phyloP scores from a whole-genome alignment of 1,140 invertebrate species.

The Tachypleus tridentatus region DNA sequence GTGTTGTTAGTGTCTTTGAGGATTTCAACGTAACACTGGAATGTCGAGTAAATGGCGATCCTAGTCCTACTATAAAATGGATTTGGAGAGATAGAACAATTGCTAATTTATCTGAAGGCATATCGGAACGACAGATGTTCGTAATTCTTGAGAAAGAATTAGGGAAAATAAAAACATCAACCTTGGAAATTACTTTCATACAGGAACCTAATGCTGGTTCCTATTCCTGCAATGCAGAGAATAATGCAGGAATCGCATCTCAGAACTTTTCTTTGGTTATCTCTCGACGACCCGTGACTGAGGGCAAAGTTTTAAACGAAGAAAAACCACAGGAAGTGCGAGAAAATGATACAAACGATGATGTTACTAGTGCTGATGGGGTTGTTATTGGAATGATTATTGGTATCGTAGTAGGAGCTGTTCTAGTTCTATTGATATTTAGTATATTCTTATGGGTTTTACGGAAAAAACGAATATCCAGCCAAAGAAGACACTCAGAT shows the following conservation, averaged over 20 bases:
- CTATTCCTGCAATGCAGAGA: constrained; percentile 68
- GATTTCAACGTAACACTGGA: constrained; percentile 72
- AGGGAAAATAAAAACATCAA: constrained; percentile 54
- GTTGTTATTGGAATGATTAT: constrained; percentile 56
- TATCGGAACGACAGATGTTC: constrained; percentile 60
- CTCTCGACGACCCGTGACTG: constrained; percentile 56
- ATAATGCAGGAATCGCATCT: constrained; percentile 57
- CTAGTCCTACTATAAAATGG: constrained; percentile 68
- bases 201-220: constrained; percentile 74
- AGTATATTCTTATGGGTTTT: constrained; percentile 45
- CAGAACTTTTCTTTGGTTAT: constrained; percentile 59
- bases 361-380: constrained; percentile 64
- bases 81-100: constrained; percentile 68
- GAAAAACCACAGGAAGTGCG: constrained; percentile 21
- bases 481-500: constrained; percentile 13
- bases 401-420: constrained; percentile 45
- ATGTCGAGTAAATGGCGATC: constrained; percentile 66
- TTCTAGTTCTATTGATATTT: constrained; percentile 60
- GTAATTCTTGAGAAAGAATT: constrained; percentile 59
- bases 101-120: constrained; percentile 55
- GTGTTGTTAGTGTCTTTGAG: constrained; percentile 58
- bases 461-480: constrained; percentile 8
- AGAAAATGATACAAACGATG: constrained; percentile 12
- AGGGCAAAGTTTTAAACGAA: constrained; percentile 36
- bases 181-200: constrained; percentile 67